phyloP scores from a whole-genome alignment of 2,113 vertebrate genomes.

The Asarcornis scutulata region DNA sequence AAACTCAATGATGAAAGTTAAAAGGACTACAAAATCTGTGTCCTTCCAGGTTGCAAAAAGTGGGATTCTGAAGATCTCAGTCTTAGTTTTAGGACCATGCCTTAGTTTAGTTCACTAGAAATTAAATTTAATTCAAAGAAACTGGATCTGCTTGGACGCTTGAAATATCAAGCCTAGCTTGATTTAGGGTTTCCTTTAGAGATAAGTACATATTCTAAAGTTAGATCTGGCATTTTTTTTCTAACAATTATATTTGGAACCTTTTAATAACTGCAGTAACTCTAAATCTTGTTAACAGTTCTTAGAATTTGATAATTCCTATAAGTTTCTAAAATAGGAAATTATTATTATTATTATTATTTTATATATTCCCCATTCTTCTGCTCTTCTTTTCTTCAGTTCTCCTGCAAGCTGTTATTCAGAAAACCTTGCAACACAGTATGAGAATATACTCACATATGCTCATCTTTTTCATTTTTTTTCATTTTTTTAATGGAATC shows the following conservation, averaged over 20 bases:
- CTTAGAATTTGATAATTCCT: neutral
- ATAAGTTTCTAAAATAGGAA: neutral
- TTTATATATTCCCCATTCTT: neutral
- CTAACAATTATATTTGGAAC: neutral
- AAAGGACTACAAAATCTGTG: neutral
- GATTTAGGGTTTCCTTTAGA: neutral
- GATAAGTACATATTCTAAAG: neutral
- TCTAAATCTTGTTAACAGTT: neutral
- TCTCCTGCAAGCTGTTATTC: neutral
- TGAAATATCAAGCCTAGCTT: neutral
- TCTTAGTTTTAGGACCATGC: neutral
- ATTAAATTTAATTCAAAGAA: neutral
- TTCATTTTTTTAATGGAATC: neutral
- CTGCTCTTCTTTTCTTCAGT: neutral
- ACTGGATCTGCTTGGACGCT: neutral
- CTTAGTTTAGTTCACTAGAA: neutral
- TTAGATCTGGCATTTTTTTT: neutral
- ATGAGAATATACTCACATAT: neutral
- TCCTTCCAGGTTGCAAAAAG: neutral
- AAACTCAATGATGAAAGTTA: neutral
- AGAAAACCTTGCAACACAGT: neutral
- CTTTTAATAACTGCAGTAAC: neutral
- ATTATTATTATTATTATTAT: neutral
- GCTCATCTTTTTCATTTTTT: neutral
- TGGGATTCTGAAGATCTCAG: neutral